Conservation (phyloP, 2,888 invertebrate genomes). For the Torymus auratus region DNA sequence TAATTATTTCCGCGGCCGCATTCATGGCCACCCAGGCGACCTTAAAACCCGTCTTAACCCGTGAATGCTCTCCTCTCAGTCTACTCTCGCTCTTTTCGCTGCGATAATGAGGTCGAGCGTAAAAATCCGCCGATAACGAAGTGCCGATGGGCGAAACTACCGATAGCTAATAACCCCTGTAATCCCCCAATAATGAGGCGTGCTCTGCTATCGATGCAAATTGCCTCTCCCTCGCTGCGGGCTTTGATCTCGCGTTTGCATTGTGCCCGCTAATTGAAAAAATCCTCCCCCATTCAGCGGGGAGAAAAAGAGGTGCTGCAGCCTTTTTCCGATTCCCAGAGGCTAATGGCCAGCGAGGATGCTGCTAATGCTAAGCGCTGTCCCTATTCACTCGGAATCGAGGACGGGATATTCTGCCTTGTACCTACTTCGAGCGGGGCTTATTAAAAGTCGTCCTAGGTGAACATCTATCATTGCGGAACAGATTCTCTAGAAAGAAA, state of each 20-base stretch:
- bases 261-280: constrained; percentile 28
- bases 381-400: no score
- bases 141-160: neutral
- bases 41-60: constrained; percentile 11
- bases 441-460: no score
- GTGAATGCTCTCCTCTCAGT: neutral
- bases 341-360: no score
- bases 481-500: no score
- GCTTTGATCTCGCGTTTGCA: constrained; percentile 32
- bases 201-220: constrained; percentile 31
- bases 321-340: no score
- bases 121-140: constrained; percentile 47
- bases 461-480: no score
- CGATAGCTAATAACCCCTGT: constrained; percentile 73
- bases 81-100: no score
- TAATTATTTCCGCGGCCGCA: constrained; percentile 28
- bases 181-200: constrained; percentile 73
- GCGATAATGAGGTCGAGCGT: constrained; percentile 32
- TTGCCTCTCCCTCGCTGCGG: neutral
- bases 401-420: no score
- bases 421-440: no score
- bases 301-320: no score
- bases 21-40: neutral
- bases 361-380: no score
- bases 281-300: no score